Percentiles rank a stretch among this genome's conserved stretches.
These are phyloP conservation scores for Falco punctatus DNA, from an alignment of 2,113 vertebrate genomes.

Conservation along the genomic window DNA sequence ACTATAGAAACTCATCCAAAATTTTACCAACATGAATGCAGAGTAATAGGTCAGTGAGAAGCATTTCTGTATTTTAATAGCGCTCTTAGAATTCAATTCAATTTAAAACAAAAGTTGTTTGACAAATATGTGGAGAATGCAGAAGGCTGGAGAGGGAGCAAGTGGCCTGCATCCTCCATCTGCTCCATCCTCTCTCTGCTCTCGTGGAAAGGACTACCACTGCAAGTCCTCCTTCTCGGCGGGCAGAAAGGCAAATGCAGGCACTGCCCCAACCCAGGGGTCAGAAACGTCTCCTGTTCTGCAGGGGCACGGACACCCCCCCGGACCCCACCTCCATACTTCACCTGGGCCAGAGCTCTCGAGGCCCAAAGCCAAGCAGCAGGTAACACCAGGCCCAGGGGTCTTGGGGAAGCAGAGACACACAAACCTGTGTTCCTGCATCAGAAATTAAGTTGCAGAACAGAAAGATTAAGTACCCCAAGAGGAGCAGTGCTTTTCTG, in stretches of 20 bases:
- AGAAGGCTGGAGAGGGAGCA: constrained; percentile 62
- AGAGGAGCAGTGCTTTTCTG: not conserved
- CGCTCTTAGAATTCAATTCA: constrained; percentile 60
- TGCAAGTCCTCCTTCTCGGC: not conserved
- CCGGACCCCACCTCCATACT: not conserved
- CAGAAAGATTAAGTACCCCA: not conserved
- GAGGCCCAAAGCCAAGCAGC: not conserved
- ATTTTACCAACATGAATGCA: constrained; percentile 67
- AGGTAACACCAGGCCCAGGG: not conserved
- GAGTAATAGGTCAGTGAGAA: constrained; percentile 70
- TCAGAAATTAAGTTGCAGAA: not conserved
- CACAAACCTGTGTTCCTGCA: not conserved
- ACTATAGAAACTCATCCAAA: constrained; percentile 67
- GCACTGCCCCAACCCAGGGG: not conserved
- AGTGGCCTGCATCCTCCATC: constrained; percentile 47
- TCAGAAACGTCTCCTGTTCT: not conserved
- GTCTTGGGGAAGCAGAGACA: not conserved
- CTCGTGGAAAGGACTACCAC: not conserved
- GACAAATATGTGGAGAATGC: constrained; percentile 62
- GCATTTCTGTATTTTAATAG: constrained; percentile 64
- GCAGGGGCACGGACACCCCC: not conserved
- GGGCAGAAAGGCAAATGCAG: not conserved
- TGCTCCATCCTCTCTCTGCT: constrained; percentile 25
- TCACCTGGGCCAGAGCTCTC: not conserved
- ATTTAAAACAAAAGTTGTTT: constrained; percentile 70